Evolutionary conservation across 2,888 invertebrate species (phyloP).

Genomic region (Pheosia tremula): DNA sequence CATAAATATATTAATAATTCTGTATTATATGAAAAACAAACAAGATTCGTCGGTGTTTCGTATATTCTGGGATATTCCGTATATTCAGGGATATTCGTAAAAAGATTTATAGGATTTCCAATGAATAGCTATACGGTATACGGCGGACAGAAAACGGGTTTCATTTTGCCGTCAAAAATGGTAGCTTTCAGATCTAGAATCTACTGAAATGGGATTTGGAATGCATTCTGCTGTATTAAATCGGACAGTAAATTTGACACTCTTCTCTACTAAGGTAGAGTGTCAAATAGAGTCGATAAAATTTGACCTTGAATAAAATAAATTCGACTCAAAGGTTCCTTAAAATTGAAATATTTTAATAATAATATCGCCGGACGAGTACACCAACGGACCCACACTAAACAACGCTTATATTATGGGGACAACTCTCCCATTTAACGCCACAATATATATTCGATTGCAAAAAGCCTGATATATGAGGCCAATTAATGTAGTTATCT

Average conservation of each 20-base stretch:
- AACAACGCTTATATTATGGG: no score
- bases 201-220: conserved; percentile 12
- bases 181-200: conserved; percentile 6
- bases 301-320: no score
- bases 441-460: conserved; percentile 5
- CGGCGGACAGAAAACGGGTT: neutral
- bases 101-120: conserved; percentile 1
- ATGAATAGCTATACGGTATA: neutral
- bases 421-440: conserved; percentile 14
- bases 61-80: neutral
- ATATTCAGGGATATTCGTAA: neutral
- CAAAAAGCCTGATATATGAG: conserved; percentile 1
- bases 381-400: no score
- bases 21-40: neutral
- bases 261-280: neutral
- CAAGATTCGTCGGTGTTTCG: neutral
- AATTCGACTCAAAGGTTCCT: no score
- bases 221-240: neutral
- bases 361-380: conserved; percentile 7
- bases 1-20: no score
- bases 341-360: neutral
- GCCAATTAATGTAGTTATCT: conserved; percentile 30
- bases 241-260: neutral
- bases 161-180: neutral
- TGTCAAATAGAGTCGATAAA: neutral